Conservation (phyloP, 1,140 invertebrate genomes). For the Watersipora subatra region DNA sequence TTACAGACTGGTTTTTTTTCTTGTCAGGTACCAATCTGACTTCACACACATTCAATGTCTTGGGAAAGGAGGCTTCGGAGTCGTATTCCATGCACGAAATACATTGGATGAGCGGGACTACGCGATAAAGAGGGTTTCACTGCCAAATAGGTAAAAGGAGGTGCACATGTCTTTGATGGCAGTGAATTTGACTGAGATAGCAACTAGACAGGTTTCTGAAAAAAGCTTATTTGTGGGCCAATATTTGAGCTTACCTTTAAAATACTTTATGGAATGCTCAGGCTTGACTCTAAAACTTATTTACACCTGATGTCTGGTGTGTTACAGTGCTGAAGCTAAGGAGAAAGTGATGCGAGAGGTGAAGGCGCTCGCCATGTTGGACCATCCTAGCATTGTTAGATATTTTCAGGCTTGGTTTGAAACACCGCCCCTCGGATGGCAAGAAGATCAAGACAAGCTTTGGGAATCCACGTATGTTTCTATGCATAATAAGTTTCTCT, state of each 20-base stretch:
- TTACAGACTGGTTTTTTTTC: too few species aligned
- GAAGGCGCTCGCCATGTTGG: slow-evolving; percentile 77
- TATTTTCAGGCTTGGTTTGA: slow-evolving; percentile 91
- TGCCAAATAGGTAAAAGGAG: slow-evolving; percentile 59
- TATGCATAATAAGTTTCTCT: too few species aligned
- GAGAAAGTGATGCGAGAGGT: slow-evolving; percentile 85
- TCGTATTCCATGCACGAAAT: slow-evolving; percentile 88
- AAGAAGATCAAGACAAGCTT: slow-evolving; percentile 60
- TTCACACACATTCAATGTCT: slow-evolving; percentile 71
- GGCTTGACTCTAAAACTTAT: too few species aligned
- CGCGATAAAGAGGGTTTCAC: slow-evolving; percentile 81
- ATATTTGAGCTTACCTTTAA: neutral
- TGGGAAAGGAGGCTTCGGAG: slow-evolving; percentile 87
- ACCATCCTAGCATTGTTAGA: slow-evolving; percentile 84
- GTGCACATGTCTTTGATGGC: too few species aligned
- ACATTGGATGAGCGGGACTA: slow-evolving; percentile 87
- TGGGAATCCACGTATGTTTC: slow-evolving; percentile 36
- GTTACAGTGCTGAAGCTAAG: slow-evolving; percentile 55
- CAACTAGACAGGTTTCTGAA: neutral
- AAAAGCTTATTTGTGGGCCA: neutral
- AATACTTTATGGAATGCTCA: too few species aligned
- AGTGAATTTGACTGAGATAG: neutral
- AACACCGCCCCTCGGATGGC: slow-evolving; percentile 71
- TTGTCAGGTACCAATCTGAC: slow-evolving; percentile 65
- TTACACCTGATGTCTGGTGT: too few species aligned